These are phyloP conservation scores for Scaptomyza polygonia DNA, from an alignment of 2,888 invertebrate species.

Conservation along the genomic window DNA sequence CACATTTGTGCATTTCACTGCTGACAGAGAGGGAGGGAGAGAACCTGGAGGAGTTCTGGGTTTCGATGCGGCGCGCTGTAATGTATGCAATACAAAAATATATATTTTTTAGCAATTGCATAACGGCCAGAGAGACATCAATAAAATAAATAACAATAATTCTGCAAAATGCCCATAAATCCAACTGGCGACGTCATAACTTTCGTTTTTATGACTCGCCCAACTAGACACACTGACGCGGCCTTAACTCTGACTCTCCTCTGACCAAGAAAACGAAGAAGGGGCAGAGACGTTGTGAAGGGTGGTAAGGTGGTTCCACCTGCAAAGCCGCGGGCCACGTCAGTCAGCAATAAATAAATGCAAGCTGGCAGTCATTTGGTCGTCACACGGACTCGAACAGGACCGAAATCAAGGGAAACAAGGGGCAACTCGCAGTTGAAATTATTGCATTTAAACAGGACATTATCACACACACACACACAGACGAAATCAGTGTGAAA, in stretches of 20 bases:
- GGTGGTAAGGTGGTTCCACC: slow-evolving; percentile 41
- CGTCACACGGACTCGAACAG: slow-evolving; percentile 62
- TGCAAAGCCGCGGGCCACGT: slow-evolving; percentile 64
- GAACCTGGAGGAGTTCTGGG: not conserved
- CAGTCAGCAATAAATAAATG: slow-evolving; percentile 82
- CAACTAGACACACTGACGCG: slow-evolving; percentile 74
- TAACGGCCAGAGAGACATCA: slow-evolving; percentile 68
- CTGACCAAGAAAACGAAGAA: not conserved
- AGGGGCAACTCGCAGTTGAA: slow-evolving; percentile 71
- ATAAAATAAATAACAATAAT: slow-evolving; percentile 81
- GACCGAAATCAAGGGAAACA: slow-evolving; percentile 30
- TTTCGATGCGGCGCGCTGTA: slow-evolving; percentile 38
- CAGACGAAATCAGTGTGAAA: slow-evolving; percentile 12
- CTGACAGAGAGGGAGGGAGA: not conserved
- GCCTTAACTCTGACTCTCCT: slow-evolving; percentile 6
- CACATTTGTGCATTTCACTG: slow-evolving; percentile 58
- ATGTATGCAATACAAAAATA: slow-evolving; percentile 72
- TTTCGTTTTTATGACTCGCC: slow-evolving; percentile 82
- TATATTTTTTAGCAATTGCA: slow-evolving; percentile 68
- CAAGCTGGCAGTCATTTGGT: slow-evolving; percentile 82
- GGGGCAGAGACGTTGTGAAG: not conserved
- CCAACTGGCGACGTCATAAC: slow-evolving; percentile 81
- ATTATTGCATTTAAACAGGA: slow-evolving; percentile 81
- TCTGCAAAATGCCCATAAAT: slow-evolving; percentile 82
- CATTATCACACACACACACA: slow-evolving; percentile 66